Base-by-base conservation (phyloP, 2,797 vertebrate species). In the Phoxinus dragarum region DNA sequence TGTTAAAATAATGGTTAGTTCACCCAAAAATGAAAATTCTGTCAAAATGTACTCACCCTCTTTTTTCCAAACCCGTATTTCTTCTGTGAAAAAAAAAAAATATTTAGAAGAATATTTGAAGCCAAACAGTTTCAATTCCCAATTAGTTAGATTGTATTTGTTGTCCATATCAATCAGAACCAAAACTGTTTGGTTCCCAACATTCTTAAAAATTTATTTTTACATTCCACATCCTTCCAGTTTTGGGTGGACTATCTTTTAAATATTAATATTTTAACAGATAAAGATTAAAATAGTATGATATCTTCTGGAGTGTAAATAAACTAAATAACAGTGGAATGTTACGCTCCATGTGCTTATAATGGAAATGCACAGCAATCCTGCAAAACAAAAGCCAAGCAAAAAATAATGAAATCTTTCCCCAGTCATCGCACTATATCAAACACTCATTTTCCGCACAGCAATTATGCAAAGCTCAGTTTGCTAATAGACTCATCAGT, bases 401-500 rank as follows among this genome's bases (percentile, higher is more conserved):
- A 31, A 59, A 85, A 81, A 64, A 44, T 23, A 77, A 69, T 23
- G 36, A 82, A 38, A 40, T 56, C 42, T 54, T 38, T 61, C 78
- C 31, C 31, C 59, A 61, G 36, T 66, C 80, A 79, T 86, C 79
- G 23, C 9, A 47, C 72, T 38, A 72, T 21, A 79, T 85, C 79
- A 85, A 59, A 36, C n/a, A 36, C 84, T 84, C 64, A 66, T 77
- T 74, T 59, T 84, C 61, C 68, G 77, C 76, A 69, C 38, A 36
- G 86, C 84, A 90, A 89, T 89, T 90, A 90, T 74, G 71, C 87
- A 82, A 54, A 86, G 81, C 88, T 75, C 86, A 75, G 76, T 69
- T 67, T 78, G 44, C 64, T 87, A 89, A 91, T 85, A 89, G 87
- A 73, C 84, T 84, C 82, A 87, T 89, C 82, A 49, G 27, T 90